phyloP scores from a whole-genome alignment of 1,140 invertebrate species.

The Leptopilina clavipes region DNA sequence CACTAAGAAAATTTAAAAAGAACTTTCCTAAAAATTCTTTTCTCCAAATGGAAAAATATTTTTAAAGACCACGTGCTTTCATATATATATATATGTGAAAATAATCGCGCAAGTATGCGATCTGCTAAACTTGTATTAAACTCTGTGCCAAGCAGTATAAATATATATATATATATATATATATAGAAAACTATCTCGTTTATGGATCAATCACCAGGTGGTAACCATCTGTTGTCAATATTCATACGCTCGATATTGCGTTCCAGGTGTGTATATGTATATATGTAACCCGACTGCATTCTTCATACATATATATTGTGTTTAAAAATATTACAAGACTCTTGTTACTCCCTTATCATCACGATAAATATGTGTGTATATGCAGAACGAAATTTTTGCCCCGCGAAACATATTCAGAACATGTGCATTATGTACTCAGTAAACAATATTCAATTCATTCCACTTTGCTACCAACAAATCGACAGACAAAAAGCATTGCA shows the following conservation, averaged over 20 bases:
- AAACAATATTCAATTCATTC: not conserved
- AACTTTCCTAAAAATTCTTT: too few relatives aligned
- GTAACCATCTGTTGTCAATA: slow-evolving; percentile 23
- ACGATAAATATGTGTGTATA: not conserved
- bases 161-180: not conserved
- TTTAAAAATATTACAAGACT: slow-evolving; percentile 15
- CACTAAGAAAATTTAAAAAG: too few relatives aligned
- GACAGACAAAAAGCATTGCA: not conserved
- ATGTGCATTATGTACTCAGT: slow-evolving; percentile 8
- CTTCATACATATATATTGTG: not conserved
- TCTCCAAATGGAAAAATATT: too few relatives aligned
- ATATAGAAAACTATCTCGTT: not conserved
- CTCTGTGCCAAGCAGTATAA: not conserved
- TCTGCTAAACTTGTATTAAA: not conserved
- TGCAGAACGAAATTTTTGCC: not conserved
- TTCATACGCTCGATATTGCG: slow-evolving; percentile 6
- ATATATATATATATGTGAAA: too few relatives aligned
- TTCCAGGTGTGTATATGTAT: not conserved
- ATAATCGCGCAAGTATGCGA: not conserved
- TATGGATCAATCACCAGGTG: slow-evolving; percentile 20
- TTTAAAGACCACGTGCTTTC: not conserved
- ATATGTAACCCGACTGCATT: not conserved
- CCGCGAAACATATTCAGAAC: slow-evolving; percentile 3
- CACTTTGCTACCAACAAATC: not conserved
- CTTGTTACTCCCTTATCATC: slow-evolving; percentile 14